Conservation (phyloP, 2,113 vertebrate species). For the Natator depressus region DNA sequence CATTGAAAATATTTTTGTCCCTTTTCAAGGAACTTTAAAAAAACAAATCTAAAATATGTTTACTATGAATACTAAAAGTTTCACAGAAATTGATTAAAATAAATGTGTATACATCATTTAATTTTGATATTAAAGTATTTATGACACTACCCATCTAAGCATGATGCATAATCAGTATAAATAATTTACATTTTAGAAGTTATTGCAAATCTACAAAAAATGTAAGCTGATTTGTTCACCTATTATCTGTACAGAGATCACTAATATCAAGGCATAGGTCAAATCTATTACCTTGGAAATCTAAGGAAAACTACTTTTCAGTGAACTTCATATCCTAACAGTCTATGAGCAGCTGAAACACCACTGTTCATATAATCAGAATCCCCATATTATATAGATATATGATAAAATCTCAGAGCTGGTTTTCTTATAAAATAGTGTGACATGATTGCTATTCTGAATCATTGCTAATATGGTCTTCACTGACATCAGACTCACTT, state of each 20-base stretch:
- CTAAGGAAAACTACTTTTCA: not conserved
- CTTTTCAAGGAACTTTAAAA: not conserved
- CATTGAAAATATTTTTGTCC: not conserved
- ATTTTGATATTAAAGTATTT: conserved; percentile 41
- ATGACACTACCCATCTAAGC: not conserved
- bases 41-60: not conserved
- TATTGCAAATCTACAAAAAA: conserved; percentile 12
- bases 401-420: not conserved
- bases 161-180: conserved; percentile 12
- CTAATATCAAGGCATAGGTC: not conserved
- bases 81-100: conserved; percentile 12
- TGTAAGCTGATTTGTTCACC: conserved; percentile 7
- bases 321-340: not conserved
- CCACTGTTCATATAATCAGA: not conserved
- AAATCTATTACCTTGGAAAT: not conserved
- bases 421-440: not conserved
- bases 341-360: not conserved
- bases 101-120: conserved; percentile 41
- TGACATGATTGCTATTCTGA: not conserved
- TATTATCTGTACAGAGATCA: not conserved
- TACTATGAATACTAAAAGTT: conserved; percentile 32
- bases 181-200: conserved; percentile 54
- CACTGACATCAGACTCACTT: not conserved
- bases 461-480: not conserved
- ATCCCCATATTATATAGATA: not conserved